Conservation (phyloP, 2,113 vertebrate genomes). For the Reinhardtius hippoglossoides region DNA sequence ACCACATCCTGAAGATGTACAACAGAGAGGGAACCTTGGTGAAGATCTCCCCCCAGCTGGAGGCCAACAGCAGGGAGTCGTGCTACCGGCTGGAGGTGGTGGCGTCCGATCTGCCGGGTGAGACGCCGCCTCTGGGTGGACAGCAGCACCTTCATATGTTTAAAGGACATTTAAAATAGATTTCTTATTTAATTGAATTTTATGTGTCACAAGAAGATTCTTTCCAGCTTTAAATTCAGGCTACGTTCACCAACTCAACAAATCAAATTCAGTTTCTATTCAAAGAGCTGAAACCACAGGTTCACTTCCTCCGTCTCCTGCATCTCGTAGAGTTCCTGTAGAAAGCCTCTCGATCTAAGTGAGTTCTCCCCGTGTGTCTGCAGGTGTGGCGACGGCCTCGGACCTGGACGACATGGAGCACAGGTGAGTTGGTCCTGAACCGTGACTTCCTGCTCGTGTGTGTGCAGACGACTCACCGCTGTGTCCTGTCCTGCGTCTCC, state of each 20-base stretch:
- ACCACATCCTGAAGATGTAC: constrained; percentile 80
- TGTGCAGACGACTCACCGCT: neutral
- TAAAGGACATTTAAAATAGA: no score
- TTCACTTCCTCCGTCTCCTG: no score
- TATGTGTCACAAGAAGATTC: no score
- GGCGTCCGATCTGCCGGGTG: constrained; percentile 66
- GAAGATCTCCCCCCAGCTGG: constrained; percentile 74
- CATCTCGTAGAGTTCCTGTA: no score
- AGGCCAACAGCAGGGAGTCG: constrained; percentile 61
- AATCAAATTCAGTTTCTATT: no score
- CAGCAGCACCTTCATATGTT: no score
- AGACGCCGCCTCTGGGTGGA: constrained; percentile 8
- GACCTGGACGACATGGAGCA: constrained; percentile 62
- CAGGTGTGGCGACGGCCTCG: constrained; percentile 30
- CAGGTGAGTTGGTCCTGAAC: constrained; percentile 32
- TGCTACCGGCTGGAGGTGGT: constrained; percentile 75
- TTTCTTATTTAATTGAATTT: no score
- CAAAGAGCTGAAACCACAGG: no score
- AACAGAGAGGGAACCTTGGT: constrained; percentile 59
- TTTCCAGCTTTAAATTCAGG: no score
- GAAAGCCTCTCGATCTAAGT: no score
- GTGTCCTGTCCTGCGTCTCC: neutral
- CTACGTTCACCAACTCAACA: no score
- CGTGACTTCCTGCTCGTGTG: accelerated
- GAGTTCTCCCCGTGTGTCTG: no score